Evolutionary conservation across 1,140 invertebrate genomes (phyloP).

Genomic region (Sinella curviseta): DNA sequence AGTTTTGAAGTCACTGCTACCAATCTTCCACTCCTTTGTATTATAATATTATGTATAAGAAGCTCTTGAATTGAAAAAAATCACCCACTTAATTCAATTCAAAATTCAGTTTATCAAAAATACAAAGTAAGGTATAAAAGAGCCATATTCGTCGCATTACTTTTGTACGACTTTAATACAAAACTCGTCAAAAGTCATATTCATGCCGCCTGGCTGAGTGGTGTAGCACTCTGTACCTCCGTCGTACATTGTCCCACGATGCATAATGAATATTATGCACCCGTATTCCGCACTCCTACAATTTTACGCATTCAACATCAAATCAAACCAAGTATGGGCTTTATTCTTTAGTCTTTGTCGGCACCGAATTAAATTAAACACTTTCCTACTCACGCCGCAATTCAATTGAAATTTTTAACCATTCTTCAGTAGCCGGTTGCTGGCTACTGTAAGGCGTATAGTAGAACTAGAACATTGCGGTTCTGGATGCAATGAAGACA

Average conservation of each 20-base stretch:
- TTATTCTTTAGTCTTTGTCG: slow-evolving; percentile 34
- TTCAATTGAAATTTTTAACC: neutral
- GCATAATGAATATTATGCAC: neutral
- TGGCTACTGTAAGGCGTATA: neutral
- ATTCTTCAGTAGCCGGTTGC: neutral
- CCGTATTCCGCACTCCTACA: neutral
- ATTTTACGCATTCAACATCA: slow-evolving; percentile 15
- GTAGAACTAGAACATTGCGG: neutral
- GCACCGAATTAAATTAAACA: slow-evolving; percentile 45
- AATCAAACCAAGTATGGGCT: neutral
- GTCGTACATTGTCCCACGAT: neutral
- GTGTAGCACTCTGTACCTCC: neutral
- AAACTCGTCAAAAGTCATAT: no score
- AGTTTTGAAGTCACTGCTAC: neutral
- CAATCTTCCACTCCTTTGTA: neutral
- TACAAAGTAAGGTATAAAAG: neutral
- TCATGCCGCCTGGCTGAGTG: no score
- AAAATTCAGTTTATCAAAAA: neutral
- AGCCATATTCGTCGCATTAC: slow-evolving; percentile 5
- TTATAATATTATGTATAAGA: no score
- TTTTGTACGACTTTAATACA: no score
- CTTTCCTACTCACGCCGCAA: slow-evolving; percentile 42
- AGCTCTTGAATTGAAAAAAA: no score
- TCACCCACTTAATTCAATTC: slow-evolving; percentile 1
- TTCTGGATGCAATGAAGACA: neutral